Base-by-base conservation (phyloP, 2,113 vertebrate genomes). In the Mystacornis crossleyi region DNA sequence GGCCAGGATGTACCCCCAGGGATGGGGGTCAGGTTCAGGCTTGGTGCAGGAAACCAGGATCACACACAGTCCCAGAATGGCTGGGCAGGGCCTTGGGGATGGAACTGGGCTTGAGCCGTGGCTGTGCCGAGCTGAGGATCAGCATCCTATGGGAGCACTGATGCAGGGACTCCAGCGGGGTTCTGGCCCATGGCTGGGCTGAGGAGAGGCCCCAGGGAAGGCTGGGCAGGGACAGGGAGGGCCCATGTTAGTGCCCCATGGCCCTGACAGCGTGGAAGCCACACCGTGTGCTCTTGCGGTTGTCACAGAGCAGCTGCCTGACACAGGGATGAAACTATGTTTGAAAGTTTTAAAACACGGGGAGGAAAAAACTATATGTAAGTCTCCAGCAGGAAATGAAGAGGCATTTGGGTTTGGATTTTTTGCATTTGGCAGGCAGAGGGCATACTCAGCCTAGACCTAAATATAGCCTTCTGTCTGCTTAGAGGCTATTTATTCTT, bases 381-480 rank as follows among this genome's bases (percentile, higher is more conserved):
- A 70, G 12, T 34, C 43, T 74, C 40, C 36, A 58, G 31, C 67
- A 89, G 85, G 64, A 92, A 89, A 91, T 6, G 10, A 48, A 60
- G 65, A 91, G 33, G 16, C 40, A 77, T 26, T 86, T 74, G 47
- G 34, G 26, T 50, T 79, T 55, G 42, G 8, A 50, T 45, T 42
- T 90, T 81, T 91, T 73, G 26, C 58, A 51, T 83, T 93, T 96
- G 85, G 55, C 96, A 94, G 88, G 71, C 95, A 97, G 93, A 97
- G 95, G 93, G 88, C 92, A 95, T 77, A 86, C 64, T 89, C 64
- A 21, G 75, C 53, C 64, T 81, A 81, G 67, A 55, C 67, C 96
- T 95, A 93, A 95, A 94, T 82, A 96, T 55, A 93, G 51, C n/a
- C 67, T 75, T 79, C 58, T 80, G 23, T 74, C 75, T 92, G 51